Conservation (phyloP, 2,113 vertebrate species). For the Protobothrops flavoviridis region DNA sequence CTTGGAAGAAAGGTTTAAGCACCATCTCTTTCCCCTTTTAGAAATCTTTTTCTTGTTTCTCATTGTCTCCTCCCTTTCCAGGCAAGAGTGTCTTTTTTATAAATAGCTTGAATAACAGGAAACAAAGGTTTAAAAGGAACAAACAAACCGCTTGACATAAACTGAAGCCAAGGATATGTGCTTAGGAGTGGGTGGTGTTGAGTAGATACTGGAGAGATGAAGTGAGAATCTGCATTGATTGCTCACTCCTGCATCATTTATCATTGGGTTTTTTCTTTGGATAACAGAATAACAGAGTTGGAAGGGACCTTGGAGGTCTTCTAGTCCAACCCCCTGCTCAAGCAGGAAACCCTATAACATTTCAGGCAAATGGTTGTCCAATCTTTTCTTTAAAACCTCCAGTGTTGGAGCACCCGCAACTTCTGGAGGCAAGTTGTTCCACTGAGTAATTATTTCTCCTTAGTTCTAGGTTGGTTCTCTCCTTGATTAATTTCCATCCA, state of each 20-base stretch:
- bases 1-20: neutral
- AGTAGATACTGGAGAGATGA: neutral
- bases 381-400: too few species aligned
- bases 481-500: too few species aligned
- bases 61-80: neutral
- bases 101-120: constrained; percentile 53
- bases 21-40: neutral
- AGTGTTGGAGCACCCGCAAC: too few species aligned
- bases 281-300: too few species aligned
- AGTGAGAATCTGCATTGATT: neutral
- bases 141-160: constrained; percentile 57
- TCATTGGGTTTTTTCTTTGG: too few species aligned
- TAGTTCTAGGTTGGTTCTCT: too few species aligned
- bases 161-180: constrained; percentile 29
- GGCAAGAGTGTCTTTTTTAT: constrained; percentile 13
- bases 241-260: neutral
- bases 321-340: too few species aligned
- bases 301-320: too few species aligned
- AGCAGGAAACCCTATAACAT: too few species aligned
- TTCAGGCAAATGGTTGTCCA: too few species aligned
- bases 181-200: neutral
- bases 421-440: too few species aligned
- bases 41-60: neutral
- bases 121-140: constrained; percentile 29
- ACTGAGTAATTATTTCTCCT: too few species aligned